Evolutionary conservation across 2,888 invertebrate species (phyloP).

Genomic region (Thumatha senex): DNA sequence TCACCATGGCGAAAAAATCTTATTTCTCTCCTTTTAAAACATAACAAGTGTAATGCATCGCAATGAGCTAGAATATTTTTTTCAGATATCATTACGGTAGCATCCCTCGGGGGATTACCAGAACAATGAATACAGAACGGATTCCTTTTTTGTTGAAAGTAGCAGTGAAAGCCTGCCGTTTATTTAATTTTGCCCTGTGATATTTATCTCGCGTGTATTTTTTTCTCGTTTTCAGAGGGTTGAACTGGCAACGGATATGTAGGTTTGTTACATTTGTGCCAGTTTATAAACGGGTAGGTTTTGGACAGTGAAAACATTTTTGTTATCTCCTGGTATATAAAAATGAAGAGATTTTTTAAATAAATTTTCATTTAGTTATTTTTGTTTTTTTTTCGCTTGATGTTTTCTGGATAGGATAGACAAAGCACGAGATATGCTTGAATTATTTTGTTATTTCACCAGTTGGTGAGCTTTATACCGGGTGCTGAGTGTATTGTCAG

Average conservation of each 20-base stretch:
- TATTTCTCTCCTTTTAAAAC: too few species aligned
- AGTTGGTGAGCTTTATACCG: too few species aligned
- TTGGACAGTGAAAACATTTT: neutral
- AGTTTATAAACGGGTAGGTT: slow-evolving; percentile 3
- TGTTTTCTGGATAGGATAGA: too few species aligned
- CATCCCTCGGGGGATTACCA: slow-evolving; percentile 37
- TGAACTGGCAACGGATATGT: slow-evolving; percentile 16
- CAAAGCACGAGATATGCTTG: too few species aligned
- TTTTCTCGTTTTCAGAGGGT: slow-evolving; percentile 17
- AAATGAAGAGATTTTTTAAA: neutral
- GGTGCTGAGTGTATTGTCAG: too few species aligned
- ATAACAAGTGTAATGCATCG: slow-evolving; percentile 38
- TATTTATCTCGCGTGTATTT: slow-evolving; percentile 33
- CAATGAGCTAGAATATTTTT: slow-evolving; percentile 46
- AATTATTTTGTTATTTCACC: too few species aligned
- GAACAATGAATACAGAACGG: slow-evolving; percentile 53
- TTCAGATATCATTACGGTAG: slow-evolving; percentile 43
- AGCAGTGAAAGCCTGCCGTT: slow-evolving; percentile 15
- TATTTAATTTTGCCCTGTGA: slow-evolving; percentile 33
- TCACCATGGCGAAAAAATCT: too few species aligned
- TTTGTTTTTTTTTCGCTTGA: too few species aligned
- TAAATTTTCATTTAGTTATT: too few species aligned
- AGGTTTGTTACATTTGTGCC: slow-evolving; percentile 11
- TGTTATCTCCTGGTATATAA: neutral
- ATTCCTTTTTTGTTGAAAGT: slow-evolving; percentile 25